A percentile compares a stretch with the other conserved stretches of the same genome.
Evolutionary conservation across 2,797 vertebrate species (phyloP).

Genomic region (Paratrypauchen microcephalus): DNA sequence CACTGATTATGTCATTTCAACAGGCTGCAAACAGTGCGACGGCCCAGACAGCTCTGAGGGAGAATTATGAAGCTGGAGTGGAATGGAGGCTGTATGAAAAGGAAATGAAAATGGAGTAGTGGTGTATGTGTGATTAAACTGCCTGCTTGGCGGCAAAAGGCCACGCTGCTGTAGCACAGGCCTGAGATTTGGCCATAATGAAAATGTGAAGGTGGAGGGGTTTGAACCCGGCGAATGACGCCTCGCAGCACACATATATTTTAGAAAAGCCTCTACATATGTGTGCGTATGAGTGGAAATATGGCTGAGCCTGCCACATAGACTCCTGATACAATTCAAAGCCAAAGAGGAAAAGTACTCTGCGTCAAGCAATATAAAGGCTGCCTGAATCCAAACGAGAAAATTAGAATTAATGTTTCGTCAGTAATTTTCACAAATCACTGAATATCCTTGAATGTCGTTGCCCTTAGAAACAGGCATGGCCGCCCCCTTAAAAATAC

Average conservation of each 20-base stretch:
- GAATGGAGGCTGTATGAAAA: constrained; percentile 76
- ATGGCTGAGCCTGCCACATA: constrained; percentile 25
- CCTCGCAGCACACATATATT: constrained; percentile 41
- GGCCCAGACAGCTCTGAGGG: constrained; percentile 71
- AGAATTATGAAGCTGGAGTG: constrained; percentile 79
- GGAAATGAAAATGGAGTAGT: constrained; percentile 81
- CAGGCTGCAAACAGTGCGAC: constrained; percentile 72
- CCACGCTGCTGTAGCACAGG: constrained; percentile 72
- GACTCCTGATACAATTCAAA: constrained; percentile 37
- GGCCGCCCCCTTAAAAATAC: neutral
- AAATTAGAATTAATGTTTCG: constrained; percentile 11
- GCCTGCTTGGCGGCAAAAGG: constrained; percentile 76
- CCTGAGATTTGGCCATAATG: constrained; percentile 80
- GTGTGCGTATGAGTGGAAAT: constrained; percentile 45
- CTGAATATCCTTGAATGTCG: constrained; percentile 20
- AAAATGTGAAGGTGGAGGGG: constrained; percentile 75
- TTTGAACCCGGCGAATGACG: constrained; percentile 60
- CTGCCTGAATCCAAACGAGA: constrained; percentile 17
- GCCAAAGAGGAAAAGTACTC: constrained; percentile 16
- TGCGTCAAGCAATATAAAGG: constrained; percentile 12
- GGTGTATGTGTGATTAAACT: constrained; percentile 84
- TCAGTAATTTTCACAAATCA: constrained; percentile 13
- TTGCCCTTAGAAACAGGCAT: constrained; percentile 33
- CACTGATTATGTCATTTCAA: constrained; percentile 84
- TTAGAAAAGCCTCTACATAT: constrained; percentile 33